These are phyloP conservation scores for Microctenopoma lineatum DNA, from an alignment of 2,797 vertebrate genomes.

Conservation along the genomic window DNA sequence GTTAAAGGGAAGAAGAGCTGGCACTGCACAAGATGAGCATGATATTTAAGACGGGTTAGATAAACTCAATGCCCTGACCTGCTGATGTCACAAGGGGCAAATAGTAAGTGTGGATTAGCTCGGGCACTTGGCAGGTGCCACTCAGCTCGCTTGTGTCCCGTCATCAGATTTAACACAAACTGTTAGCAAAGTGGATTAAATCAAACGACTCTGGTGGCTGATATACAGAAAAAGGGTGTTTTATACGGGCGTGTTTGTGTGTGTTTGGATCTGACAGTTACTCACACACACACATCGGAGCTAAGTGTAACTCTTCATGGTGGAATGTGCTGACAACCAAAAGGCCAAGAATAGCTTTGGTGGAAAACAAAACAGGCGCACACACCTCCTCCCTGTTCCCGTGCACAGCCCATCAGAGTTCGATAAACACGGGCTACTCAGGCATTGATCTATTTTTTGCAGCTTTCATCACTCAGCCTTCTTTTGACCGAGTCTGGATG, in stretches of 20 bases:
- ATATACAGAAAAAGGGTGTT: conserved; percentile 12
- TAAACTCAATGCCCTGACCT: conserved; percentile 18
- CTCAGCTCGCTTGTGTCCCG: conserved; percentile 19
- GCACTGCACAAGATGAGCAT: conserved; percentile 18
- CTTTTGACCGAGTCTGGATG: conserved; percentile 39
- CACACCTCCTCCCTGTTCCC: conserved; percentile 39
- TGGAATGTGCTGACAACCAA: conserved; percentile 79
- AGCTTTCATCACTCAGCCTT: conserved; percentile 59
- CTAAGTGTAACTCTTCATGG: conserved; percentile 74
- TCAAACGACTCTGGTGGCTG: background rate
- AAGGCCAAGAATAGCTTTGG: conserved; percentile 75
- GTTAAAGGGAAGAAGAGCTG: conserved; percentile 6
- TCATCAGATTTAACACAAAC: conserved; percentile 31
- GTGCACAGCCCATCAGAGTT: conserved; percentile 56
- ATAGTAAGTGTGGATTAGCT: conserved; percentile 58
- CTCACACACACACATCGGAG: conserved; percentile 57
- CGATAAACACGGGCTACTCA: conserved; percentile 52
- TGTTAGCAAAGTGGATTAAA: conserved; percentile 41
- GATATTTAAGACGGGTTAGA: conserved; percentile 19
- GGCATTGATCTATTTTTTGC: conserved; percentile 64
- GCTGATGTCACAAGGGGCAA: conserved; percentile 45
- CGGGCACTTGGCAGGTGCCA: conserved; percentile 49
- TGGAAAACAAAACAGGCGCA: conserved; percentile 69
- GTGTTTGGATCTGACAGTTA: conserved; percentile 38
- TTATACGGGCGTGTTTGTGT: conserved; percentile 35